A percentile compares a stretch with the other conserved stretches of the same genome.
Conservation (phyloP, 1,140 invertebrate genomes). For the Drosophila nikananu region DNA sequence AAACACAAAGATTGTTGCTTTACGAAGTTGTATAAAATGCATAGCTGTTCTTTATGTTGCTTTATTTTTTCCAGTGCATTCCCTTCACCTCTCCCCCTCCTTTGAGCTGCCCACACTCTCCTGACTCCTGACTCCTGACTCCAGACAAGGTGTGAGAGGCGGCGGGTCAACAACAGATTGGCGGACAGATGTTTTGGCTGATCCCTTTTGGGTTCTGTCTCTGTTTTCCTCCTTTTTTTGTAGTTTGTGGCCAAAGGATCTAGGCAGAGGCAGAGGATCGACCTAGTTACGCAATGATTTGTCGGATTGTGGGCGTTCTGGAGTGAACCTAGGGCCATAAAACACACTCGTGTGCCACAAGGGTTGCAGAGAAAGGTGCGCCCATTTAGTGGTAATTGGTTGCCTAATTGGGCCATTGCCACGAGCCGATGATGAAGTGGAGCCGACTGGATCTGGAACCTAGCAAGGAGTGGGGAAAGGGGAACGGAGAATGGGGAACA, state of each 20-base stretch:
- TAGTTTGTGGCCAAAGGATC: neutral
- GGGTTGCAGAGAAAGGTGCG: conserved; percentile 37
- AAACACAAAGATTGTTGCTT: neutral
- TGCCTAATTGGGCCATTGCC: conserved; percentile 48
- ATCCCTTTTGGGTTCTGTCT: conserved; percentile 6
- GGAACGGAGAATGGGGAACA: neutral
- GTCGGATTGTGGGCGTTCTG: conserved; percentile 47
- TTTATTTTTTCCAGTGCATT: conserved; percentile 2
- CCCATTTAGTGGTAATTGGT: conserved; percentile 48
- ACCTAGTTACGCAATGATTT: conserved; percentile 57
- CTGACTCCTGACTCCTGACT: neutral
- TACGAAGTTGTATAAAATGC: neutral
- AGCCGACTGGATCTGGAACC: neutral
- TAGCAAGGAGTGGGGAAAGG: neutral
- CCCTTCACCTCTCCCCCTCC: neutral
- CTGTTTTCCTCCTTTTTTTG: too few species aligned
- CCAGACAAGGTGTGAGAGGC: conserved; percentile 33
- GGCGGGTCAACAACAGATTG: conserved; percentile 38
- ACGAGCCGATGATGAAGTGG: conserved; percentile 37
- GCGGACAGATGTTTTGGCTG: conserved; percentile 38
- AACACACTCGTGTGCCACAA: conserved; percentile 20
- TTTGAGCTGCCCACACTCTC: neutral
- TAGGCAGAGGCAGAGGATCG: neutral
- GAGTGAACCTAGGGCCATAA: conserved; percentile 15
- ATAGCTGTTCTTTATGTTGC: too few species aligned